Evolutionary conservation across 2,797 vertebrate species (phyloP), one percentile per base, ranked within the genome.

Genomic region (Alcedo quadribrachys): DNA sequence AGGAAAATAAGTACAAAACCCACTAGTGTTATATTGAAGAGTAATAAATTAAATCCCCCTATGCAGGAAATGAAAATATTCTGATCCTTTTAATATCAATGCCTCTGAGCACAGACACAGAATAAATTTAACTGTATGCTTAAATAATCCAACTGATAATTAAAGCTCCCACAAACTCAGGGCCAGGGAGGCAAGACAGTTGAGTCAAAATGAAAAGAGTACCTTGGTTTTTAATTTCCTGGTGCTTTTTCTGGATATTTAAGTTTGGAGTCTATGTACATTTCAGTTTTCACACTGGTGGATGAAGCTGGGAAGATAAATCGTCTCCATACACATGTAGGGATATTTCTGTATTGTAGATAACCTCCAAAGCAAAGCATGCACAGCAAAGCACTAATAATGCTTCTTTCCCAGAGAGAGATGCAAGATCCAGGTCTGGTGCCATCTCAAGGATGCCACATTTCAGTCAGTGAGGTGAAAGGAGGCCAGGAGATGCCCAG

Each of bases 1-100:
- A 63, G 11, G 17, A 94, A 95, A 90, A 91, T 50, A 91, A 66
- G 32, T 53, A 35, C 20, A 68, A 80, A 91, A 82, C 1, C 2
- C 25, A 79, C 46, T 68, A 79, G 15, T 37, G 20, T 12, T 19
- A 63, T 67, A 66, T 11, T 73, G 55, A 79, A 67, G 33, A 69
- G 13, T 28, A 86, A 86, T 76, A 93, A 79, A 81, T 87, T 81
- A 92, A 73, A 85, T 75, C 46, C 30, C 61, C 77, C 90, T 81
- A 58, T 35, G 57, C 74, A 96, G 92, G 91, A 96, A 95, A 94
- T 91, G 33, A 94, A 91, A 95, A 79, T 76, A 89, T 24, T 70
- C 45, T 74, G n/a, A 85, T 54, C 13, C n/a, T 76, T 21, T 54
- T 46, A 91, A 61, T 81, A 88, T 87, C 67, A 79, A 35, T 74